These are phyloP conservation scores for Theocolax elegans DNA, from an alignment of 1,140 invertebrate species.

Conservation along the genomic window DNA sequence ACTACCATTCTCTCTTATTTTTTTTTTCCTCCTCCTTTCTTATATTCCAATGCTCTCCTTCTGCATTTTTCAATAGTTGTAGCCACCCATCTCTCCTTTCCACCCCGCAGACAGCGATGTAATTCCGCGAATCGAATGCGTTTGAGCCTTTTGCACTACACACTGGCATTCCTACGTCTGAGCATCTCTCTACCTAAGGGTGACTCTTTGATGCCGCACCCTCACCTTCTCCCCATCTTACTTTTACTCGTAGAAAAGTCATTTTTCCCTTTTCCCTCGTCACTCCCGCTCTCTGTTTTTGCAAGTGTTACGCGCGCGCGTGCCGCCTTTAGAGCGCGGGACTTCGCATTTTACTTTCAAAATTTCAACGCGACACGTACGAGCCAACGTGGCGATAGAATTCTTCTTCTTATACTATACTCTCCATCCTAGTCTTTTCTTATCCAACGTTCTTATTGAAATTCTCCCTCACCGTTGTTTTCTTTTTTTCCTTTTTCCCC, in stretches of 20 bases:
- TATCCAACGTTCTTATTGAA: not conserved
- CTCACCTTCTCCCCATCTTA: no score
- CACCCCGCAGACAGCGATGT: constrained; percentile 48
- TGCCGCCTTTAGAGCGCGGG: not conserved
- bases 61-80: no score
- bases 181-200: not conserved
- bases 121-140: constrained; percentile 55
- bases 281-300: constrained; percentile 33
- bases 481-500: not conserved
- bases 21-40: constrained; percentile 18
- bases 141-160: constrained; percentile 46
- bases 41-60: not conserved
- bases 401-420: no score
- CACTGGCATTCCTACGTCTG: not conserved
- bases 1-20: not conserved
- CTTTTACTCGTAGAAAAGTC: constrained; percentile 16
- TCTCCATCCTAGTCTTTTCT: not conserved
- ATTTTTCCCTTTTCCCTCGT: constrained; percentile 45
- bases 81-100: constrained; percentile 5
- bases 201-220: constrained; percentile 17
- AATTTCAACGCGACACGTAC: constrained; percentile 21
- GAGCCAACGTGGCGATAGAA: not conserved
- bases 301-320: constrained; percentile 26
- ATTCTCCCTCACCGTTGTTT: not conserved
- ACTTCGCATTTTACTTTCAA: constrained; percentile 48